Evolutionary conservation across 64 coral and sea anemone species (phyloP).

Genomic region (Stichodactyla helianthus): DNA sequence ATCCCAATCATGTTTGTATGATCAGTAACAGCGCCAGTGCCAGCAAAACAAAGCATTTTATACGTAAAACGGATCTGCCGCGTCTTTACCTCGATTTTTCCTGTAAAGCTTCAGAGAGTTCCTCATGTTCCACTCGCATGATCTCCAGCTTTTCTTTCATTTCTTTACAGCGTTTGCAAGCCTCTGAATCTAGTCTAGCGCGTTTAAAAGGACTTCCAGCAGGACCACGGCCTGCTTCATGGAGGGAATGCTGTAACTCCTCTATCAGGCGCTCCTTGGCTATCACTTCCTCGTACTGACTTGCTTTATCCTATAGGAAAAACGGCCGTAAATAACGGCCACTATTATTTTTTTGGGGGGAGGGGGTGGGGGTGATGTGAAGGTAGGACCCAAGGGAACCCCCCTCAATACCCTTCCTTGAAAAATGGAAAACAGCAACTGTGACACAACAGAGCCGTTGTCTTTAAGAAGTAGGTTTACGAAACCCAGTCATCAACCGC

Average conservation of each 20-base stretch:
- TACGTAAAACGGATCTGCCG: too few relatives aligned
- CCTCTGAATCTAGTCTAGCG: background rate
- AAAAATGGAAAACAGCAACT: too few relatives aligned
- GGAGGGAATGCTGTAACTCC: background rate
- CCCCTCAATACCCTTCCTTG: too few relatives aligned
- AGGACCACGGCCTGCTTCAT: background rate
- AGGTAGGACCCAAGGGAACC: too few relatives aligned
- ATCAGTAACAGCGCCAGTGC: too few relatives aligned
- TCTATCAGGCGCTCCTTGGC: constrained; percentile 4
- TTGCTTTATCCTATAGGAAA: background rate
- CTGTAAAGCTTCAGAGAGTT: constrained; percentile 31
- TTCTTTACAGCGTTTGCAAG: constrained; percentile 27
- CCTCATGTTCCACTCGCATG: constrained; percentile 21
- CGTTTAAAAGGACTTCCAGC: background rate
- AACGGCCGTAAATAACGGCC: background rate
- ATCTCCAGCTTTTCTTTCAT: constrained; percentile 2
- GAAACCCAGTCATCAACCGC: too few relatives aligned
- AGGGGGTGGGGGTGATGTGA: background rate
- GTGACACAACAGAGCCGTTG: too few relatives aligned
- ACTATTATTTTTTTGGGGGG: background rate
- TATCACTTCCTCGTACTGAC: background rate
- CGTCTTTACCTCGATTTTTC: constrained; percentile 34
- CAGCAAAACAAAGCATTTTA: too few relatives aligned
- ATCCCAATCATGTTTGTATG: too few relatives aligned
- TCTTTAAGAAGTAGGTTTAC: too few relatives aligned